phyloP scores from a whole-genome alignment of 2,113 vertebrate species.

The Pithys albifrons region DNA sequence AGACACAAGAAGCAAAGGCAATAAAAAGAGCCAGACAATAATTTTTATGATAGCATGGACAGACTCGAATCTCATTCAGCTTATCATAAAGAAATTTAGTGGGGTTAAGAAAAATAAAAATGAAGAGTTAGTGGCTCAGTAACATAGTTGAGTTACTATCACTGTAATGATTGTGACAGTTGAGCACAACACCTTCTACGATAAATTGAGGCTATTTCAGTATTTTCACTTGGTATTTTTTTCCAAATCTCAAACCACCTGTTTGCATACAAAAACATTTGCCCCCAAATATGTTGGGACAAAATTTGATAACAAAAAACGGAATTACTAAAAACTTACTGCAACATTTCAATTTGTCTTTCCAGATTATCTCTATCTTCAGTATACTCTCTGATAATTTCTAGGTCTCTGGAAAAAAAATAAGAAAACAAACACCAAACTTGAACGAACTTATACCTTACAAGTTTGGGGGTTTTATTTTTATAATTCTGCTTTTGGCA shows the following conservation, averaged over 20 bases:
- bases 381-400: constrained; percentile 86
- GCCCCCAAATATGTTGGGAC: not conserved
- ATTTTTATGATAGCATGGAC: not conserved
- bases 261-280: not conserved
- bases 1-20: not conserved
- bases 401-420: constrained; percentile 81
- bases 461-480: not conserved
- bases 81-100: not conserved
- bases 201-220: not conserved
- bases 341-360: constrained; percentile 92
- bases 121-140: not conserved
- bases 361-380: constrained; percentile 90
- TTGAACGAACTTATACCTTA: not conserved
- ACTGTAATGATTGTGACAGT: not conserved
- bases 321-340: constrained; percentile 81
- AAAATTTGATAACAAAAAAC: not conserved
- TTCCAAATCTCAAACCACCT: not conserved
- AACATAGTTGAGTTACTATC: not conserved
- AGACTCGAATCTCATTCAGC: not conserved
- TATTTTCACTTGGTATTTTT: not conserved
- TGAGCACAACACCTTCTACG: not conserved
- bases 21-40: not conserved
- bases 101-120: not conserved
- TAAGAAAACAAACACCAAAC: not conserved
- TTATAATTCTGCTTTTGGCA: not conserved